Conservation (phyloP, 2,888 invertebrate genomes). For the Mycalesis mineus region DNA sequence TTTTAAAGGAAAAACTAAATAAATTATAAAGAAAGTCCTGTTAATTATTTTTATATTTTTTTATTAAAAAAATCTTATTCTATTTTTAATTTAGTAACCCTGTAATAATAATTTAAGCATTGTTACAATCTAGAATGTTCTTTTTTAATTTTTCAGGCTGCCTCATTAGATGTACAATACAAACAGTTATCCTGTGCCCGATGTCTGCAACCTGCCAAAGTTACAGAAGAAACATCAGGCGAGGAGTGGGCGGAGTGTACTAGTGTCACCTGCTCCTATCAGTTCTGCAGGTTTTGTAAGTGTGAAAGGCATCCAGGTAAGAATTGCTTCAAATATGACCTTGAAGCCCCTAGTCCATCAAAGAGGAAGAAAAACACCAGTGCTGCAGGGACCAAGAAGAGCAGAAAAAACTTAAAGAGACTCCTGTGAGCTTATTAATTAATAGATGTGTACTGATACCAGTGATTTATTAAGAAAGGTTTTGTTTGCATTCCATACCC, state of each 20-base stretch:
- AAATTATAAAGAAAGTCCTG: too few species aligned
- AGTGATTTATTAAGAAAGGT: slow-evolving; percentile 42
- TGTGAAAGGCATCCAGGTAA: slow-evolving; percentile 62
- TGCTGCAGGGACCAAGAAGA: slow-evolving; percentile 62
- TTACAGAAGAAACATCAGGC: slow-evolving; percentile 57
- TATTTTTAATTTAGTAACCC: too few species aligned
- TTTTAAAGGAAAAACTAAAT: too few species aligned
- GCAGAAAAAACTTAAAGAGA: slow-evolving; percentile 64
- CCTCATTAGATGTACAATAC: slow-evolving; percentile 56
- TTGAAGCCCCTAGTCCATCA: slow-evolving; percentile 71
- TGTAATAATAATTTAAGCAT: too few species aligned
- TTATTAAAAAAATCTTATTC: too few species aligned
- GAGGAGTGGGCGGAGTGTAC: slow-evolving; percentile 78
- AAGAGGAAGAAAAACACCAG: slow-evolving; percentile 62
- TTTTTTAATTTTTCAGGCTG: slow-evolving; percentile 52
- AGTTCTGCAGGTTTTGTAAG: slow-evolving; percentile 73
- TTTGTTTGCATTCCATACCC: slow-evolving; percentile 55
- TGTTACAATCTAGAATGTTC: background rate
- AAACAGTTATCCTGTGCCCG: slow-evolving; percentile 61
- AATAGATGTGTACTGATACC: slow-evolving; percentile 36
- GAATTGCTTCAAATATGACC: slow-evolving; percentile 60
- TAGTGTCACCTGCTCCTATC: slow-evolving; percentile 65
- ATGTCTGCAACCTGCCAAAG: slow-evolving; percentile 66
- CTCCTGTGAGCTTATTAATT: slow-evolving; percentile 46
- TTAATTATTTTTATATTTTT: too few species aligned